phyloP scores from a whole-genome alignment of 1,140 invertebrate species.

The Theocolax elegans region DNA sequence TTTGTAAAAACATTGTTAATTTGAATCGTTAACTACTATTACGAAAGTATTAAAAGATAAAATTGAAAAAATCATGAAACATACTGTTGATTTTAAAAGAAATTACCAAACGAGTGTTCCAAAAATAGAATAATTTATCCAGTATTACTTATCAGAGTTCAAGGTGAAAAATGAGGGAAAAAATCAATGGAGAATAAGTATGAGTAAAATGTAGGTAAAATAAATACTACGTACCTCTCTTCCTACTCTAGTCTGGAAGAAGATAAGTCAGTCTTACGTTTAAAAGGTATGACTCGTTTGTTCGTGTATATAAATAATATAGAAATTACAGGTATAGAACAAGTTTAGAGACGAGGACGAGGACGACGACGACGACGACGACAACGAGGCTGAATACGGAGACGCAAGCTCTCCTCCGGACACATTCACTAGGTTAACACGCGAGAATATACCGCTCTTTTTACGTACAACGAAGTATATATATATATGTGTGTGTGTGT shows the following conservation, averaged over 20 bases:
- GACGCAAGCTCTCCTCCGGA: not conserved
- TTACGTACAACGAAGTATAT: no score
- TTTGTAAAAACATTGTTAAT: no score
- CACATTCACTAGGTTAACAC: not conserved
- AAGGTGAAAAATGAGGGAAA: not conserved
- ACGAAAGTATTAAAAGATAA: no score
- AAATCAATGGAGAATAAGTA: not conserved
- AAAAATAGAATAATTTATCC: constrained; percentile 20
- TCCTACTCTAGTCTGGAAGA: constrained; percentile 4
- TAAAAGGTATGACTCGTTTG: not conserved
- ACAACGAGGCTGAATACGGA: not conserved
- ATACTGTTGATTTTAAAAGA: not conserved
- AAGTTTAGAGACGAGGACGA: not conserved
- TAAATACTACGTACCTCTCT: constrained; percentile 16
- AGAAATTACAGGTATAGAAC: constrained; percentile 23
- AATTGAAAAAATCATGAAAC: not conserved
- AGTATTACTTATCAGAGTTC: not conserved
- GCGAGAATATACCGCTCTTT: not conserved
- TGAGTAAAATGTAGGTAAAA: not conserved
- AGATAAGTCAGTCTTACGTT: constrained; percentile 27
- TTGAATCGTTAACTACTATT: no score
- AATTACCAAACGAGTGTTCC: not conserved
- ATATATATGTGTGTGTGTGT: no score
- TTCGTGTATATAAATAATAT: constrained; percentile 20
- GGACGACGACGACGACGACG: not conserved